phyloP scores from a whole-genome alignment of 1,140 invertebrate species.

The Pemphigus obesinymphae region DNA sequence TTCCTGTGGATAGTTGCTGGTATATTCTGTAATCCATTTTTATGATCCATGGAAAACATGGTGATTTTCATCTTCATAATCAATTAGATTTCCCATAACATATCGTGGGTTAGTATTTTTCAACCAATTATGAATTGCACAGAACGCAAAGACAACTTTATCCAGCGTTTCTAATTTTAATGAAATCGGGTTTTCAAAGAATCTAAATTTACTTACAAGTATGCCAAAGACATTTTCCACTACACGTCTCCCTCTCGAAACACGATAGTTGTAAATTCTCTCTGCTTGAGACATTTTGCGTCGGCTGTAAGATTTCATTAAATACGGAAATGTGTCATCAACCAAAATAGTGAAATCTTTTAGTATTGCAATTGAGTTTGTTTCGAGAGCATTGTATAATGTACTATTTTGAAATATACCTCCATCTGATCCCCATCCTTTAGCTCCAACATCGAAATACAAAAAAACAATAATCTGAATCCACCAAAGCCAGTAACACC shows the following conservation, averaged over 20 bases:
- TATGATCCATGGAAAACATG: conserved; percentile 12
- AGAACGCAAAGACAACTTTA: conserved; percentile 47
- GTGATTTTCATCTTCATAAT: conserved; percentile 29
- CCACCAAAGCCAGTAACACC: conserved; percentile 44
- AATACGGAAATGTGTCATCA: conserved; percentile 36
- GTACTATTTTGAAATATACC: conserved; percentile 49
- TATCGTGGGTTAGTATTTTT: neutral
- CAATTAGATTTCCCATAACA: neutral
- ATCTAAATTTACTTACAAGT: conserved; percentile 29
- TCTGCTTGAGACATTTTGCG: conserved; percentile 42
- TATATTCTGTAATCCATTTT: neutral
- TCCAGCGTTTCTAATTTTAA: conserved; percentile 47
- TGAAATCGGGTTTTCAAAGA: conserved; percentile 47
- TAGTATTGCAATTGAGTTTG: neutral
- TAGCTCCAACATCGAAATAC: conserved; percentile 47
- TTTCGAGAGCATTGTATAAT: conserved; percentile 42
- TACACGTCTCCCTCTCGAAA: conserved; percentile 47
- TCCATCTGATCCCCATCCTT: conserved; percentile 49
- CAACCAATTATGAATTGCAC: conserved; percentile 47
- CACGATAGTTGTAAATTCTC: conserved; percentile 51
- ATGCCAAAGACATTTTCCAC: conserved; percentile 53
- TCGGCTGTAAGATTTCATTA: conserved; percentile 32
- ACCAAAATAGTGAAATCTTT: neutral
- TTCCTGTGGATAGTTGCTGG: neutral
- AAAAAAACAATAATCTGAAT: conserved; percentile 45